Evolutionary conservation across 2,797 vertebrate genomes (phyloP).

Genomic region (Oryzias sinensis): DNA sequence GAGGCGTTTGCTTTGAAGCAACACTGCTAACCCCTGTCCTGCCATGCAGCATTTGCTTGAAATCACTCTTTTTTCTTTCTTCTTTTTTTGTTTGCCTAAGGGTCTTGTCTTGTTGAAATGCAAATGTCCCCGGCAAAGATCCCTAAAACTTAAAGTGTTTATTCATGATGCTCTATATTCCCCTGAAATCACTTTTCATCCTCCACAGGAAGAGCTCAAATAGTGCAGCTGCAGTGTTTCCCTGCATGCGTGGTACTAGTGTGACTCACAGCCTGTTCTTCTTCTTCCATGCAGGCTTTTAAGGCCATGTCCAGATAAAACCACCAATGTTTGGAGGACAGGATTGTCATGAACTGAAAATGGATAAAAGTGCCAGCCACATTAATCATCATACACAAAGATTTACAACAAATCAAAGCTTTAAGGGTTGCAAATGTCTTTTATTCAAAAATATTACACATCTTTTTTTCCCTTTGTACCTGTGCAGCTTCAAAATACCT

Average conservation of each 20-base stretch:
- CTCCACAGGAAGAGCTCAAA: constrained; percentile 23
- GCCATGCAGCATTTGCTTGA: too few relatives aligned
- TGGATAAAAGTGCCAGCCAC: too few relatives aligned
- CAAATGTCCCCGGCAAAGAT: not conserved
- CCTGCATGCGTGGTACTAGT: not conserved
- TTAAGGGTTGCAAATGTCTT: too few relatives aligned
- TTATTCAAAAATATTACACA: too few relatives aligned
- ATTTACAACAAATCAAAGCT: too few relatives aligned
- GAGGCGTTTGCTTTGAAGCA: too few relatives aligned
- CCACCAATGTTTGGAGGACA: too few relatives aligned
- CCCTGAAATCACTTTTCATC: not conserved
- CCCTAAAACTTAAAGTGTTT: not conserved
- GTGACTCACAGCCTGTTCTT: constrained; percentile 8
- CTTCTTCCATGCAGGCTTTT: not conserved
- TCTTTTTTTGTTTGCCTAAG: constrained; percentile 1
- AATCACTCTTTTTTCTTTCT: not conserved
- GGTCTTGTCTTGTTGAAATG: not conserved
- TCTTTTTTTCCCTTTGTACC: too few relatives aligned
- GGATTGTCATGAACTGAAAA: too few relatives aligned
- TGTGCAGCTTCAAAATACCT: constrained; percentile 1
- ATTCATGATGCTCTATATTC: not conserved
- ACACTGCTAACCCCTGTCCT: too few relatives aligned
- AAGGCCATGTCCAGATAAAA: not conserved
- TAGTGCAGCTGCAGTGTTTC: constrained; percentile 1
- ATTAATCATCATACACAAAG: too few relatives aligned